Evolutionary conservation across 1,140 invertebrate genomes (phyloP), one percentile per base, ranked within the genome.

Genomic region (Ylistrum balloti): DNA sequence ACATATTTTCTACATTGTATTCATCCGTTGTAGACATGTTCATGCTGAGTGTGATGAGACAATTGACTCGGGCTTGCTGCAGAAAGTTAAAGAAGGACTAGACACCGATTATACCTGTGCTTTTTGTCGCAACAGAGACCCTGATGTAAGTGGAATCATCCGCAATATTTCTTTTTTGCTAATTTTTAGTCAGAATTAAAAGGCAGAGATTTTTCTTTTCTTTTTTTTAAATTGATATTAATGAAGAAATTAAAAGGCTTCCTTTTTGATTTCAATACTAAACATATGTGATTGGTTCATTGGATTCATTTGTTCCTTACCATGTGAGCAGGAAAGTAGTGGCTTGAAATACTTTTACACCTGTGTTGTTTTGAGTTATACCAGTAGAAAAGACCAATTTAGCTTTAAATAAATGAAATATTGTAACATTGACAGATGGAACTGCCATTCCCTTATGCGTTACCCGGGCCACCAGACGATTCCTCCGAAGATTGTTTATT

Each of bases 21-120:
- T 28, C 28, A 28, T 74, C 22, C 28, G 93, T 93, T 95, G 28
- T 92, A 98, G 98, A 95, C 98, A 98, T 96, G 98, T 99, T 35
- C 99, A 99, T 96, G 98, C 98, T 38, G 98, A 97, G 86, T 99
- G 99, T 96, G 99, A 99, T 96, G 97, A 97, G 13, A 98, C 98
- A 92, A 98, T 98, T 15, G 98, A 99, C 95, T 97, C 98, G 33
- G 95, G 96, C 33, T 97, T 97, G 32, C 98, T 98, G 95, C 89
- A 92, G 87, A 88, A 98, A 91, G 97, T 97, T 89, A 98, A 97
- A 92, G 98, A 98, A 33, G 98, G 98, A 94, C 97, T 98, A 0
- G 97, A 98, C 89, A 98, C 98, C 95, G 98, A 99, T 93, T 99
- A 99, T 96, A 96, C 98, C 88, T 99, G 99, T 96, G 97, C 97